Conservation (phyloP, 1,140 invertebrate species). For the Euglossa dilemma region DNA sequence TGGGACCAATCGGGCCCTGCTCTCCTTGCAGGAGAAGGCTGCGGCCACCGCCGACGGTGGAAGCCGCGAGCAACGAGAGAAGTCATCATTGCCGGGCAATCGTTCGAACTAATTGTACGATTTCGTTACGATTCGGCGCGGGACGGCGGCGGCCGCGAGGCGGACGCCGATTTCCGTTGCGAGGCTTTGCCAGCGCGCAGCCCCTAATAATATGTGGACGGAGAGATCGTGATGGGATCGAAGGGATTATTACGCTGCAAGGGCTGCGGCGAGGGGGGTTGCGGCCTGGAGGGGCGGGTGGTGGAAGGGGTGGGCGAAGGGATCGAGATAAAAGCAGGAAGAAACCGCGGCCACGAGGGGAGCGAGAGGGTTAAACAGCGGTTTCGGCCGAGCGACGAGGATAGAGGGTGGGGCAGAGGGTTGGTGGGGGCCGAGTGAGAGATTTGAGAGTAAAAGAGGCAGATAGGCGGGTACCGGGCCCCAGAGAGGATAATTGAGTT, state of each 20-base stretch:
- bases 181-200: not conserved
- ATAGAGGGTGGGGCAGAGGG: conserved; percentile 33
- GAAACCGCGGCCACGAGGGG: conserved; percentile 49
- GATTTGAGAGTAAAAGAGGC: conserved; percentile 83
- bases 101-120: conserved; percentile 58
- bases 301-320: conserved; percentile 31
- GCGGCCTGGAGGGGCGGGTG: not conserved
- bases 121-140: conserved; percentile 53
- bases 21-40: too few species aligned
- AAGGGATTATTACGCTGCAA: conserved; percentile 76
- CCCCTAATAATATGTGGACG: conserved; percentile 76
- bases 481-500: conserved; percentile 83
- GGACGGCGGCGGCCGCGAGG: not conserved
- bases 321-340: conserved; percentile 65
- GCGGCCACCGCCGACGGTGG: not conserved
- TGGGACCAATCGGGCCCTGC: too few species aligned
- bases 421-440: conserved; percentile 76
- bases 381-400: not conserved
- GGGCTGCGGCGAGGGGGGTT: not conserved
- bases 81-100: conserved; percentile 44
- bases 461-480: conserved; percentile 80
- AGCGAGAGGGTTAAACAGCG: conserved; percentile 27
- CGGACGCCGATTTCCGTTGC: conserved; percentile 27
- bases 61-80: conserved; percentile 35
- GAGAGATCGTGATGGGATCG: conserved; percentile 78